These are phyloP conservation scores for Clistopyga incitator DNA, from an alignment of 2,888 invertebrate genomes.

Conservation along the genomic window DNA sequence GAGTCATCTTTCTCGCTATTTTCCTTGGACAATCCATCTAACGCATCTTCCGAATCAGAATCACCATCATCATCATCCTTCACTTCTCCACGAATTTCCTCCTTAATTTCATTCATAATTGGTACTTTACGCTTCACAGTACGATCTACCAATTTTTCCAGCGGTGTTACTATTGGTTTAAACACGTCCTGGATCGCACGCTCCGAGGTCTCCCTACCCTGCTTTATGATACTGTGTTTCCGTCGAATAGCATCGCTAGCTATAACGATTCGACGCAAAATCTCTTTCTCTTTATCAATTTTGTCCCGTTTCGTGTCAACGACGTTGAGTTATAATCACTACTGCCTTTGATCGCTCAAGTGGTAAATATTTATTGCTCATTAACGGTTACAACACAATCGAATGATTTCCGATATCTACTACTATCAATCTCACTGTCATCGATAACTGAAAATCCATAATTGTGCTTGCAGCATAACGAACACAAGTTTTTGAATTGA, in stretches of 20 bases:
- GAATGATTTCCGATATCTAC: background rate
- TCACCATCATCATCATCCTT: background rate
- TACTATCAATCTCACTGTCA: background rate
- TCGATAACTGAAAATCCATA: background rate
- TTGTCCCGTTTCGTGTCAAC: too few relatives aligned
- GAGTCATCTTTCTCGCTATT: too few relatives aligned
- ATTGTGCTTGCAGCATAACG: too few relatives aligned
- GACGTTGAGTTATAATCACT: too few relatives aligned
- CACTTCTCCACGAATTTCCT: background rate
- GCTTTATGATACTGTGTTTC: too few relatives aligned
- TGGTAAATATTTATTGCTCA: too few relatives aligned
- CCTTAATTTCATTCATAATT: background rate
- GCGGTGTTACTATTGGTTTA: slow-evolving; percentile 19
- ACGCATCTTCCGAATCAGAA: background rate
- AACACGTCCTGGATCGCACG: slow-evolving; percentile 6
- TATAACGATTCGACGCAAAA: too few relatives aligned
- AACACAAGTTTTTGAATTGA: too few relatives aligned
- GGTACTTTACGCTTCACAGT: background rate
- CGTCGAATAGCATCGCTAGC: too few relatives aligned
- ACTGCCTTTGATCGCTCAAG: too few relatives aligned
- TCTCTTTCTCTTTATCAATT: too few relatives aligned
- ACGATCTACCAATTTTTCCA: slow-evolving; percentile 22
- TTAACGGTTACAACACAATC: background rate
- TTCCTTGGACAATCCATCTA: background rate
- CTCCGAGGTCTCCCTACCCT: too few relatives aligned